Percentiles rank a stretch among this genome's conserved stretches.
phyloP scores from a whole-genome alignment of 2,797 vertebrate genomes.

The Apogon talboti region DNA sequence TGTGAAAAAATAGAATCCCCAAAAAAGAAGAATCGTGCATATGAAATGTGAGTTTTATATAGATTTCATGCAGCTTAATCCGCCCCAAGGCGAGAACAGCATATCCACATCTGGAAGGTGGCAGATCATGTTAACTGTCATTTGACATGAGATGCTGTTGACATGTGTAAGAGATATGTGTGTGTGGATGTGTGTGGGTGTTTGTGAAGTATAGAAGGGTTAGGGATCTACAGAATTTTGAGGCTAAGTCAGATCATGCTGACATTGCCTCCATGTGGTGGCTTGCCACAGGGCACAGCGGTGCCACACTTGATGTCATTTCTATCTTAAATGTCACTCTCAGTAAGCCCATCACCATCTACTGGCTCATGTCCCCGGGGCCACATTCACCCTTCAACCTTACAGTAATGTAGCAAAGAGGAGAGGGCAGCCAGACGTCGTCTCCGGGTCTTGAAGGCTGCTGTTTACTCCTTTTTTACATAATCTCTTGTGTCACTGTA shows the following conservation, averaged over 20 bases:
- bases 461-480: conserved; percentile 73
- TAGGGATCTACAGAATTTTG: conserved; percentile 52
- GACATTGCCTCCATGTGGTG: conserved; percentile 67
- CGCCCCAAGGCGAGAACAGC: conserved; percentile 41
- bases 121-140: conserved; percentile 62
- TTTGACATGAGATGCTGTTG: conserved; percentile 62
- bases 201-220: conserved; percentile 4
- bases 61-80: conserved; percentile 47
- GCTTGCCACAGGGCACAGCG: conserved; percentile 63
- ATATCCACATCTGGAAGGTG: conserved; percentile 74
- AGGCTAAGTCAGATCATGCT: conserved; percentile 71
- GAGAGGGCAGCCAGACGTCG: conserved; percentile 59
- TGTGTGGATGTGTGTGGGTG: conserved; percentile 16
- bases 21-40: conserved; percentile 23
- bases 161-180: conserved; percentile 61
- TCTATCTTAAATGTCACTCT: conserved; percentile 81
- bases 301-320: conserved; percentile 72
- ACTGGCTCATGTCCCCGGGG: conserved; percentile 56
- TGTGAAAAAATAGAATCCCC: conserved; percentile 5
- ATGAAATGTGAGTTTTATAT: conserved; percentile 19
- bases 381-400: conserved; percentile 77
- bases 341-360: conserved; percentile 58
- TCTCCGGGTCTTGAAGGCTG: conserved; percentile 31
- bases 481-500: conserved; percentile 66
- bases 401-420: conserved; percentile 66